phyloP scores from a whole-genome alignment of 2,888 invertebrate species.

The Tetragnatha montana region DNA sequence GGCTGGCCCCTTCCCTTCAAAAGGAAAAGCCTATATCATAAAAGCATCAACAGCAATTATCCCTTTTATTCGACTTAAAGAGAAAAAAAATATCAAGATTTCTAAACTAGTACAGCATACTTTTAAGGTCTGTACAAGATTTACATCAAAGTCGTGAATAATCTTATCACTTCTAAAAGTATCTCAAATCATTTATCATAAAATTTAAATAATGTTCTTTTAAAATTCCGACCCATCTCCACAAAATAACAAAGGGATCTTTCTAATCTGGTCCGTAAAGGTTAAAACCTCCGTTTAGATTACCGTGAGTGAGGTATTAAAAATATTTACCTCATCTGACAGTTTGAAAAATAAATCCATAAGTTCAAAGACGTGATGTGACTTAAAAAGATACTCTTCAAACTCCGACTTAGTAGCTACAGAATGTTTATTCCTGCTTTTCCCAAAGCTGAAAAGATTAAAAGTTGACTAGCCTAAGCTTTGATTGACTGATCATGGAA shows the following conservation, averaged over 20 bases:
- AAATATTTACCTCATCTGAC: neutral
- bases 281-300: neutral
- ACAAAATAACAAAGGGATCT: neutral
- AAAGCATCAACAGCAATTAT: too few species aligned
- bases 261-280: neutral
- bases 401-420: neutral
- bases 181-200: too few species aligned
- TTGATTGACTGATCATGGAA: slow-evolving; percentile 27
- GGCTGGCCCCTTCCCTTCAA: too few species aligned
- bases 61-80: too few species aligned
- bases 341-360: neutral
- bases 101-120: too few species aligned
- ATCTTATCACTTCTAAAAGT: too few species aligned
- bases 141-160: too few species aligned
- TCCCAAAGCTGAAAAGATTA: slow-evolving; percentile 23
- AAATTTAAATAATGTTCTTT: neutral
- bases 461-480: slow-evolving; percentile 24
- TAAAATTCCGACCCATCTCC: neutral
- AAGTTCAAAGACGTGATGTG: slow-evolving; percentile 13
- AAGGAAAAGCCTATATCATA: too few species aligned
- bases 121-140: too few species aligned
- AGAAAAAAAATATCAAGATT: too few species aligned
- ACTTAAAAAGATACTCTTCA: neutral
- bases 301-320: neutral
- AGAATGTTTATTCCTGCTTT: neutral